phyloP scores from a whole-genome alignment of 2,888 invertebrate species.

The Eretmocerus hayati region DNA sequence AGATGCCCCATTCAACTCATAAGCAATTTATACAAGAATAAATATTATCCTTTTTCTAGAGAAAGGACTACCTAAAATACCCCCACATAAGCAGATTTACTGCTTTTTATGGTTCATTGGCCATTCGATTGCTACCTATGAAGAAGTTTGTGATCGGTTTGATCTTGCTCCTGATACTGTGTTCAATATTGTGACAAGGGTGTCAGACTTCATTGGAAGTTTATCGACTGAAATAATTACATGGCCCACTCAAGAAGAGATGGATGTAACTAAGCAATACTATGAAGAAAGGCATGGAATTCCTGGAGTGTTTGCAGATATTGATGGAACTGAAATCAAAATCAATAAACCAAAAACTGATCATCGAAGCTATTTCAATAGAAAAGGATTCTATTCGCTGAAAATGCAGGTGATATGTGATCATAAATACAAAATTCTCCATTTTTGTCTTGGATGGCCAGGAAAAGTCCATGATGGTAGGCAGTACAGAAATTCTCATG shows the following conservation, averaged over 20 bases:
- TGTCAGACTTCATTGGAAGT: background rate
- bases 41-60: background rate
- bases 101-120: background rate
- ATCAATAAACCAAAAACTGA: background rate
- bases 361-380: background rate
- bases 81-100: background rate
- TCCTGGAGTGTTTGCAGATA: background rate
- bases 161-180: background rate
- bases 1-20: background rate
- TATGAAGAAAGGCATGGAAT: background rate
- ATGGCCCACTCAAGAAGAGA: background rate
- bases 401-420: too few species aligned
- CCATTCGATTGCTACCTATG: background rate
- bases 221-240: background rate
- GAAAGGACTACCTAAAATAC: background rate
- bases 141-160: background rate
- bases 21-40: background rate
- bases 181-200: background rate
- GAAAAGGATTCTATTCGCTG: background rate
- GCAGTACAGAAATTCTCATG: background rate
- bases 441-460: background rate
- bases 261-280: background rate
- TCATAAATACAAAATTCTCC: background rate
- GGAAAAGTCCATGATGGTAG: background rate
- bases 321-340: background rate